phyloP scores from a whole-genome alignment of 2,888 invertebrate species.

The Carabus problematicus region DNA sequence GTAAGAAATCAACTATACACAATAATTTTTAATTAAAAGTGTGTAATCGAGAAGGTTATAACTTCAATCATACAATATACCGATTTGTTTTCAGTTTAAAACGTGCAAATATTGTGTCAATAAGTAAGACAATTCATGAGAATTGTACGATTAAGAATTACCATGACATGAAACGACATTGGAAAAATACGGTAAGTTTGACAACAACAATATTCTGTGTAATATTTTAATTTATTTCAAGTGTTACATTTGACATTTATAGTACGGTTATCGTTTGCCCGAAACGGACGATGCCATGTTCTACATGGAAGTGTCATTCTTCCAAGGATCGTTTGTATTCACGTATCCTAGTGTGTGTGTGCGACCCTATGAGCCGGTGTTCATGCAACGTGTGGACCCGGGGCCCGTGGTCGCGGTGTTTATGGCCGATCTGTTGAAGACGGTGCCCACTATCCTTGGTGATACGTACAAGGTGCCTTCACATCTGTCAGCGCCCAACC shows the following conservation, averaged over 20 bases:
- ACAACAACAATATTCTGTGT: slow-evolving; percentile 2
- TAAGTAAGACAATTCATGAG: slow-evolving; percentile 21
- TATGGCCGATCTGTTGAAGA: slow-evolving; percentile 28
- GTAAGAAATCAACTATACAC: slow-evolving; percentile 6
- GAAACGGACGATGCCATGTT: slow-evolving; percentile 25
- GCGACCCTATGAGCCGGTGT: slow-evolving; percentile 26
- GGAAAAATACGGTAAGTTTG: slow-evolving; percentile 41
- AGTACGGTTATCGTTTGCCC: slow-evolving; percentile 43
- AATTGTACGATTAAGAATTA: slow-evolving; percentile 23
- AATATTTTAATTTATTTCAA: too few species aligned
- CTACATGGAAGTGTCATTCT: slow-evolving; percentile 35
- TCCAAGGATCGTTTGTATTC: slow-evolving; percentile 28
- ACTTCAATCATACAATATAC: too few species aligned
- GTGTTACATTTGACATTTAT: neutral
- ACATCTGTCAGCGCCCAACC: neutral
- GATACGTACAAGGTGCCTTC: slow-evolving; percentile 22
- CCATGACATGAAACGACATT: slow-evolving; percentile 34
- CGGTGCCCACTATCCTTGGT: slow-evolving; percentile 23
- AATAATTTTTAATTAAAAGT: too few species aligned
- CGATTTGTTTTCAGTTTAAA: slow-evolving; percentile 33
- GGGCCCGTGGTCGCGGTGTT: slow-evolving; percentile 14
- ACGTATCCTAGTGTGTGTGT: slow-evolving; percentile 40
- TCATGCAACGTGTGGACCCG: slow-evolving; percentile 19
- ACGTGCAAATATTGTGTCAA: slow-evolving; percentile 30
- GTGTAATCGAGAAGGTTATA: neutral